Percentiles rank a stretch among this genome's conserved stretches.
Evolutionary conservation across 2,888 invertebrate species (phyloP).

Genomic region (Leptinotarsa juncta): DNA sequence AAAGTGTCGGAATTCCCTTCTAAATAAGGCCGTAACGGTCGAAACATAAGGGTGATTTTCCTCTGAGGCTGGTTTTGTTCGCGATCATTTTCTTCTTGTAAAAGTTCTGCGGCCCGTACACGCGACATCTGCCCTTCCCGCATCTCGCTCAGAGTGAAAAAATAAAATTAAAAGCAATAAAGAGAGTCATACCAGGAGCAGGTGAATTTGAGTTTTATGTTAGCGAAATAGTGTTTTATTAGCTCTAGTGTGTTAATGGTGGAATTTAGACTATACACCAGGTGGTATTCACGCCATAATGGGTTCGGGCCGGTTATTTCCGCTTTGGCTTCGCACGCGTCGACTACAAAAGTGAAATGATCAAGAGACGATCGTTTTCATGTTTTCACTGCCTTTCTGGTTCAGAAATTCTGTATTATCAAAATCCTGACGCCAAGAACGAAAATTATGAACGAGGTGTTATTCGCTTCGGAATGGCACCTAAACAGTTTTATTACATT

Average conservation of each 20-base stretch:
- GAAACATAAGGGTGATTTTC: neutral
- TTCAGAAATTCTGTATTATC: too few relatives aligned
- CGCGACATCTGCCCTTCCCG: slow-evolving; percentile 31
- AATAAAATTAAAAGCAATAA: slow-evolving; percentile 20
- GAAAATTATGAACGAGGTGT: too few relatives aligned
- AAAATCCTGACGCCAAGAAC: too few relatives aligned
- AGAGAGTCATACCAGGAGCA: slow-evolving; percentile 17
- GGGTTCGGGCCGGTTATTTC: slow-evolving; percentile 20
- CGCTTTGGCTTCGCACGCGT: neutral
- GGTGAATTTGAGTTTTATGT: slow-evolving; percentile 24
- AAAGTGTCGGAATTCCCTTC: neutral
- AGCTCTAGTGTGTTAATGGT: slow-evolving; percentile 9
- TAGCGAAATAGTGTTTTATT: slow-evolving; percentile 19
- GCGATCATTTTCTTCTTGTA: slow-evolving; percentile 14
- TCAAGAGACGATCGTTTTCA: neutral
- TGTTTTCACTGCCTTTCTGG: too few relatives aligned
- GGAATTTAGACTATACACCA: slow-evolving; percentile 10
- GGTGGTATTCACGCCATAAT: slow-evolving; percentile 1
- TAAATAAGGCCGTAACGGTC: neutral
- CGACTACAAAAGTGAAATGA: neutral
- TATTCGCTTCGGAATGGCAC: too few relatives aligned
- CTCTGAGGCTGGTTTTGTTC: neutral
- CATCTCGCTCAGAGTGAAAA: slow-evolving; percentile 19
- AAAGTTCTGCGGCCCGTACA: slow-evolving; percentile 19
- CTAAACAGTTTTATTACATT: too few relatives aligned